Evolutionary conservation across 1,140 invertebrate species (phyloP), one percentile per base, ranked within the genome.

Genomic region (Cepaea nemoralis): DNA sequence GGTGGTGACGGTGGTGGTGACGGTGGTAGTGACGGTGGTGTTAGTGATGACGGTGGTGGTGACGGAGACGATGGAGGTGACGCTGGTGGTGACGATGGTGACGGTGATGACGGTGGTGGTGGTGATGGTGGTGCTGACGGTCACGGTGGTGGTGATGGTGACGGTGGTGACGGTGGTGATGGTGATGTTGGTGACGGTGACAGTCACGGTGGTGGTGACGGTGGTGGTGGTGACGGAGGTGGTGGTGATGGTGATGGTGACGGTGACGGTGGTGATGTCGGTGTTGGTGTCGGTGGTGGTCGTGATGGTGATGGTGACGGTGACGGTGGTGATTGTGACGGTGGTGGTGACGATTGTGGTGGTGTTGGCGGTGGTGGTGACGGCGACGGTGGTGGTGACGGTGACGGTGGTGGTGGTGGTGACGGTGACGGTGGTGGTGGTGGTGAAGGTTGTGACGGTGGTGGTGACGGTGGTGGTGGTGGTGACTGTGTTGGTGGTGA

Each of bases 101-200:
- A n/a, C 37, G 33, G 33, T 73, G 33, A 10, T 35, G 70, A 31
- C 14, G 70, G 33, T 79, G 77, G 22, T 79, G 77, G 31, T 71
- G 35, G 14, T 79, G 70, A 39, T 73, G 70, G n/a, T 31, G 27
- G n/a, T 39, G 12, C 12, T 73, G 33, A 6, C 37, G 33, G 55
- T 27, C 12, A 40, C n/a, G 42, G 24, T 42, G 12, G 77, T 33
- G 12, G 50, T 27, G 8, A 59, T 27, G 22, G 27, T 42, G 35
- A 50, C 37, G 12, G 33, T 73, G 6, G 70, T 37, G 40, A 35
- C 19, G 35, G 16, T 35, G 70, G n/a, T 73, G 31, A 24, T 37
- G 22, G 31, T 48, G 24, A n/a, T 66, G 63, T 10, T 66, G 31
- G 10, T 66, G 63, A n/a, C n/a, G n/a, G n/a, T n/a, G n/a, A n/a